These are phyloP conservation scores for Carettochelys insculpta DNA, from an alignment of 2,113 vertebrate genomes.

Conservation along the genomic window DNA sequence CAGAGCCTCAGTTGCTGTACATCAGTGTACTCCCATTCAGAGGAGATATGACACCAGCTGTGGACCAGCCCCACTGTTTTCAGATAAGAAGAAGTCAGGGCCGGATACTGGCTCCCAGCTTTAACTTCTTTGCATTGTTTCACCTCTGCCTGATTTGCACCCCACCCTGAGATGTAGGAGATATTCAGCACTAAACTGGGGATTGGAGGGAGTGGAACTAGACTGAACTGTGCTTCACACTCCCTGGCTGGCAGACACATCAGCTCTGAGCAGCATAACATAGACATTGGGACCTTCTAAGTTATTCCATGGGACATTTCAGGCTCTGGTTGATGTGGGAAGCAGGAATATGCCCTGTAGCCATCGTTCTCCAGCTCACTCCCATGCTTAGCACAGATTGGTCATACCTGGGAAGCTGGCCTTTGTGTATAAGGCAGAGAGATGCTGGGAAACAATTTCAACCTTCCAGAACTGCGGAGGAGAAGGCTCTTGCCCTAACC, in stretches of 20 bases:
- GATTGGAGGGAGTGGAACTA: neutral
- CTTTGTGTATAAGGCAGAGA: neutral
- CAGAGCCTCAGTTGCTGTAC: neutral
- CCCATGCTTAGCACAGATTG: neutral
- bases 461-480: no score
- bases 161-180: neutral
- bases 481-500: neutral
- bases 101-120: fast-evolving
- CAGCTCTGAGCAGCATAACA: fast-evolving
- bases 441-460: neutral
- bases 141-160: neutral
- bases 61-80: neutral
- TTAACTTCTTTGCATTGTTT: neutral
- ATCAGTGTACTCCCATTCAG: fast-evolving
- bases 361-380: neutral
- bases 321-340: neutral
- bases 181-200: neutral
- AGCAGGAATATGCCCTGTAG: neutral
- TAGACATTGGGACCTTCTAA: neutral
- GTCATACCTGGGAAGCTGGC: neutral
- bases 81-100: neutral
- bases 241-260: neutral
- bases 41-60: fast-evolving
- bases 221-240: neutral
- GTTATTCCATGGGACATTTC: neutral